A percentile compares a stretch with the other conserved stretches of the same genome.
Conservation (phyloP, 2,113 vertebrate genomes). For the Nettapus auritus region DNA sequence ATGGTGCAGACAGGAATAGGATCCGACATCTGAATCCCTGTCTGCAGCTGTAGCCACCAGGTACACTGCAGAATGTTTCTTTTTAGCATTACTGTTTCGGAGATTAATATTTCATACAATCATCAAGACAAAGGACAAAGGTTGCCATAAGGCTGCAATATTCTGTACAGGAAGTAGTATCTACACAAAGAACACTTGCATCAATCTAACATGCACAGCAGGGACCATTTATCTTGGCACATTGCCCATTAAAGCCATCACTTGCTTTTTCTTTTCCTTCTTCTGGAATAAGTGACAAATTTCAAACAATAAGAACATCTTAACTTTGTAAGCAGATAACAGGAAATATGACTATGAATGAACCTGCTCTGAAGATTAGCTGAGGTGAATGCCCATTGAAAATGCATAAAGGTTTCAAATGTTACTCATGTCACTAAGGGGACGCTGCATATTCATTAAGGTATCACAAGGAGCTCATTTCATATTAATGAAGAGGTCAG, state of each 20-base stretch:
- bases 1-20: neutral
- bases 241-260: conserved; percentile 12
- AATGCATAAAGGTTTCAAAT: conserved; percentile 69
- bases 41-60: conserved; percentile 8
- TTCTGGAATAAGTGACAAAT: conserved; percentile 55
- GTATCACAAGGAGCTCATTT: conserved; percentile 69
- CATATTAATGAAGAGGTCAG: conserved; percentile 69
- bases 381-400: conserved; percentile 63
- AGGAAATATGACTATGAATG: conserved; percentile 64
- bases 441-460: conserved; percentile 70
- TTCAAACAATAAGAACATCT: conserved; percentile 50
- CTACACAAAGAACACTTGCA: conserved; percentile 49
- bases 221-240: conserved; percentile 50
- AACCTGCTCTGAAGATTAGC: conserved; percentile 63
- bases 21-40: neutral
- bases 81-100: conserved; percentile 19
- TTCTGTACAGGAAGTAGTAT: conserved; percentile 55
- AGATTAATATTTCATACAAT: conserved; percentile 60
- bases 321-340: conserved; percentile 70
- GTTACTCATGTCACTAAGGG: conserved; percentile 69
- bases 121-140: conserved; percentile 53
- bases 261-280: conserved; percentile 14
- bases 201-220: conserved; percentile 10
- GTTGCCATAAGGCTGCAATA: conserved; percentile 60
- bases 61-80: neutral